Evolutionary conservation across 2,888 invertebrate species (phyloP).

Genomic region (Sarcophaga carnaria): DNA sequence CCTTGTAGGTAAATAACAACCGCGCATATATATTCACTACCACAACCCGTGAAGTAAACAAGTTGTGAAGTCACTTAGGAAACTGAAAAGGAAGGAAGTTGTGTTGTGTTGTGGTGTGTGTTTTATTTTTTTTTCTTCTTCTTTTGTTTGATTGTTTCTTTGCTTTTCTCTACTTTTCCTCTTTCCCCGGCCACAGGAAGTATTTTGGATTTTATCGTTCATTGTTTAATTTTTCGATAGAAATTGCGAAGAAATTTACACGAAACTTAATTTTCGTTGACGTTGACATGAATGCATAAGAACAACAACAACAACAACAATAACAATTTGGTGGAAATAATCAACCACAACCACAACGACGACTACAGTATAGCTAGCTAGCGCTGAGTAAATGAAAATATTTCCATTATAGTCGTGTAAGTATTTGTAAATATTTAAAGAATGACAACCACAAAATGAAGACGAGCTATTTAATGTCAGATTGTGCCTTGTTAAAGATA

Average conservation of each 20-base stretch:
- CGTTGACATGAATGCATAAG: constrained; percentile 53
- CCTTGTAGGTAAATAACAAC: too few species aligned
- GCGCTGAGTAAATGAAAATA: not conserved
- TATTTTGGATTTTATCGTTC: constrained; percentile 66
- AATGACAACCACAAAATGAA: too few species aligned
- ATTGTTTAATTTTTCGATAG: constrained; percentile 65
- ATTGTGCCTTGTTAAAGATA: too few species aligned
- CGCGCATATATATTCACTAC: not conserved
- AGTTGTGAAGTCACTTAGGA: constrained; percentile 57
- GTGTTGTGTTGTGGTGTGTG: constrained; percentile 14
- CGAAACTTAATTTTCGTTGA: constrained; percentile 63
- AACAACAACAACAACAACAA: constrained; percentile 25
- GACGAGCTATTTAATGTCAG: too few species aligned
- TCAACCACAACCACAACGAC: not conserved
- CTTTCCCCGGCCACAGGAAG: constrained; percentile 62
- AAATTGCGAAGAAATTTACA: constrained; percentile 61
- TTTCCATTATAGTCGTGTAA: not conserved
- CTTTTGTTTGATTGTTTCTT: constrained; percentile 3
- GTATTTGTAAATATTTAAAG: constrained; percentile 5
- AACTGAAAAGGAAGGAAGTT: constrained; percentile 63
- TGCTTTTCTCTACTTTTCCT: constrained; percentile 1
- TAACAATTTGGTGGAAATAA: constrained; percentile 1
- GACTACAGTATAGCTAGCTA: not conserved
- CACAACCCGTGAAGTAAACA: constrained; percentile 41
- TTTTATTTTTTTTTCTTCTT: constrained; percentile 31